Conservation (phyloP, 2,888 invertebrate genomes). For the Platypus cylindrus region DNA sequence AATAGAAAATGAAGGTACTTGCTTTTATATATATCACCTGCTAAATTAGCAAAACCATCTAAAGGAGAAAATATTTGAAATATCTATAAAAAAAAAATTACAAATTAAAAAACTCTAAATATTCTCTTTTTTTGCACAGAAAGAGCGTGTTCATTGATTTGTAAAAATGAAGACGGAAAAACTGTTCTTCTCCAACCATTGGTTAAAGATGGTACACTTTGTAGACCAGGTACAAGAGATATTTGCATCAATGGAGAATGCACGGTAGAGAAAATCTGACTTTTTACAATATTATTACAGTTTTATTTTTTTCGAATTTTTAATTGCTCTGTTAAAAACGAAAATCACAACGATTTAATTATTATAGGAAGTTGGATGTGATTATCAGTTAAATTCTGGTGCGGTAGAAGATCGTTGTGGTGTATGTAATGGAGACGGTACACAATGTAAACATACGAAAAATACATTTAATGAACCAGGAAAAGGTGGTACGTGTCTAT, state of each 20-base stretch:
- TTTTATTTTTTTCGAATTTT: too few relatives aligned
- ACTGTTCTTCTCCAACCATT: constrained; percentile 45
- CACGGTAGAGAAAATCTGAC: constrained; percentile 36
- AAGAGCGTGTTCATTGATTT: constrained; percentile 47
- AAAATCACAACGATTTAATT: too few relatives aligned
- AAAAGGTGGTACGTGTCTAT: constrained; percentile 2
- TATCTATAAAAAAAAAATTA: not conserved
- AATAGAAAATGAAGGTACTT: too few relatives aligned
- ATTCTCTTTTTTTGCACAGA: constrained; percentile 23
- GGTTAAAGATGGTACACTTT: constrained; percentile 51
- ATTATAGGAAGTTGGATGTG: constrained; percentile 50
- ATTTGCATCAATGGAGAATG: constrained; percentile 53
- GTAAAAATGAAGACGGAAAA: constrained; percentile 45
- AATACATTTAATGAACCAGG: constrained; percentile 35
- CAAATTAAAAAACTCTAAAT: not conserved
- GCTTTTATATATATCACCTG: too few relatives aligned
- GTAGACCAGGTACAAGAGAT: constrained; percentile 46
- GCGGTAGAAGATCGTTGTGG: constrained; percentile 56
- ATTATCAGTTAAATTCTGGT: constrained; percentile 49
- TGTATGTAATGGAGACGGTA: constrained; percentile 55
- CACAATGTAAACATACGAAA: constrained; percentile 46
- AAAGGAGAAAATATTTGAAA: too few relatives aligned
- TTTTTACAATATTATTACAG: too few relatives aligned
- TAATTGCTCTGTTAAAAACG: too few relatives aligned
- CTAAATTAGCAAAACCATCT: too few relatives aligned